Evolutionary conservation across 2,113 vertebrate species (phyloP).

Genomic region (Thunnus thynnus): DNA sequence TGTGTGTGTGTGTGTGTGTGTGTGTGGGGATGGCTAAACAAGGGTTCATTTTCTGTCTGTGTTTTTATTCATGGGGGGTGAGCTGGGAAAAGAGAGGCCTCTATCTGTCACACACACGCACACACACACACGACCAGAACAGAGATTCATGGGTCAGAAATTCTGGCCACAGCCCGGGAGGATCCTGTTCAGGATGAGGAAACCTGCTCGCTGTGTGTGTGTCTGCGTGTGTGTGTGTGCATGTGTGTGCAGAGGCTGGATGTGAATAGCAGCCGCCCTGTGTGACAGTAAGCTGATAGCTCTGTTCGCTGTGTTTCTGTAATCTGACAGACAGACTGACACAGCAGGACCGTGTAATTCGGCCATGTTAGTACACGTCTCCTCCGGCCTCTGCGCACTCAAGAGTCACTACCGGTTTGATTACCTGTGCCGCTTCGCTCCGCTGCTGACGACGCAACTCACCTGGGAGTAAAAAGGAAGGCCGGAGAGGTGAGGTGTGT

Average conservation of each 20-base stretch:
- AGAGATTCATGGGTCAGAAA: constrained; percentile 70
- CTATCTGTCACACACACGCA: constrained; percentile 57
- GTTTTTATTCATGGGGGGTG: constrained; percentile 61
- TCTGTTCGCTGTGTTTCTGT: constrained; percentile 44
- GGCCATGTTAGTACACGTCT: constrained; percentile 47
- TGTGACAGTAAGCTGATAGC: constrained; percentile 62
- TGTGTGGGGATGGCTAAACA: constrained; percentile 31
- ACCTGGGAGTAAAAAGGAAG: background rate
- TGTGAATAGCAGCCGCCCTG: constrained; percentile 57
- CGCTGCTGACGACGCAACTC: constrained; percentile 2
- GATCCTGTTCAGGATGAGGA: constrained; percentile 67
- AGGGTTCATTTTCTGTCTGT: constrained; percentile 62
- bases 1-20: background rate
- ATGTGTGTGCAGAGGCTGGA: constrained; percentile 36
- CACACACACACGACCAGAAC: constrained; percentile 16
- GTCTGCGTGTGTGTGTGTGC: constrained; percentile 16
- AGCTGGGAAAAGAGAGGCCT: constrained; percentile 55
- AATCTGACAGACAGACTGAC: constrained; percentile 45
- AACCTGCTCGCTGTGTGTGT: constrained; percentile 55
- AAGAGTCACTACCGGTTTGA: constrained; percentile 16
- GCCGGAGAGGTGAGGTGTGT: background rate
- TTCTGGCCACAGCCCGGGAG: constrained; percentile 60
- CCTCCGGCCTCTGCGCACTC: constrained; percentile 30
- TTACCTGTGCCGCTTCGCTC: background rate
- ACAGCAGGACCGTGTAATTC: constrained; percentile 52